Evolutionary conservation across 2,113 vertebrate species (phyloP).

Genomic region (Symphodus melops): DNA sequence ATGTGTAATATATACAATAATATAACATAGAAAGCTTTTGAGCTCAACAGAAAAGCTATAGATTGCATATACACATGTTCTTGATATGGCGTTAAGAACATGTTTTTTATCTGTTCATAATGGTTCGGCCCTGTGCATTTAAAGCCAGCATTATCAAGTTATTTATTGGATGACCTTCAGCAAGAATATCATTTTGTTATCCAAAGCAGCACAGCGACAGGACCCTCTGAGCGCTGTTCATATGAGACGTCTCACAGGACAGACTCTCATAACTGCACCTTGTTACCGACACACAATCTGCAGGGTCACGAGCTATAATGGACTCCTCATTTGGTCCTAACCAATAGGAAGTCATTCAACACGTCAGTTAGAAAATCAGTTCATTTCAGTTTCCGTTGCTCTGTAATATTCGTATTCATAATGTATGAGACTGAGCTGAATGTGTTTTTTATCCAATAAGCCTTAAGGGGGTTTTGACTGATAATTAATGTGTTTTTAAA

Average conservation of each 20-base stretch:
- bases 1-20: too few relatives aligned
- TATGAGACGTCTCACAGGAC: conserved; percentile 18
- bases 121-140: neutral
- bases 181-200: conserved; percentile 11
- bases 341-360: conserved; percentile 44
- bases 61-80: too few relatives aligned
- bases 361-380: conserved; percentile 66
- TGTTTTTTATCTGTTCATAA: conserved; percentile 2
- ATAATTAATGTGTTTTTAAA: conserved; percentile 59
- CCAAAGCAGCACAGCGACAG: neutral
- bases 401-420: conserved; percentile 65
- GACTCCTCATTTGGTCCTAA: conserved; percentile 46
- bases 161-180: conserved; percentile 49
- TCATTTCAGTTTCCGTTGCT: conserved; percentile 58
- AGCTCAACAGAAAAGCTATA: neutral
- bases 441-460: conserved; percentile 71
- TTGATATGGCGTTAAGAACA: neutral
- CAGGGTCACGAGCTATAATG: conserved; percentile 33
- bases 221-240: neutral
- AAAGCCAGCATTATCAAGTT: conserved; percentile 34
- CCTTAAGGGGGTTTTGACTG: conserved; percentile 40
- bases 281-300: conserved; percentile 23
- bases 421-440: conserved; percentile 54
- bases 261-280: conserved; percentile 3
- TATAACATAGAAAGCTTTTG: neutral